Conservation (phyloP, 2,113 vertebrate species). For the Leucoraja erinaceus region DNA sequence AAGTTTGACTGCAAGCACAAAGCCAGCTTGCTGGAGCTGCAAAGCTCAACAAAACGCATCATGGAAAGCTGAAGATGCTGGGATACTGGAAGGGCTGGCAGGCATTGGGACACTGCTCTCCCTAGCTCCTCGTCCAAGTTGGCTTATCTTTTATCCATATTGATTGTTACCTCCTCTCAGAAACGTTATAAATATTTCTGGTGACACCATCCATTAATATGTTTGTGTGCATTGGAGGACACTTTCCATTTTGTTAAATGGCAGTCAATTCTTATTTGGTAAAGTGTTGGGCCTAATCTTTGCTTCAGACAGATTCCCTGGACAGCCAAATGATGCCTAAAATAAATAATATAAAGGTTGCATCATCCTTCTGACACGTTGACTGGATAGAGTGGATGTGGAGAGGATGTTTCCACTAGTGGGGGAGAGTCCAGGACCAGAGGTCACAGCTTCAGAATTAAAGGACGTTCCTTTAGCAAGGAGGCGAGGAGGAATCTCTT, state of each 20-base stretch:
- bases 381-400: too few relatives aligned
- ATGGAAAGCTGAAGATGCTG: too few relatives aligned
- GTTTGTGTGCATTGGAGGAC: neutral
- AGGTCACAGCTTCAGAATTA: too few relatives aligned
- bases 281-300: neutral
- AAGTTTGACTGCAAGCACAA: neutral
- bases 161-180: neutral
- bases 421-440: too few relatives aligned
- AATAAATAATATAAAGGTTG: neutral
- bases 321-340: neutral
- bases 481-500: too few relatives aligned
- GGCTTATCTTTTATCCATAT: too few relatives aligned
- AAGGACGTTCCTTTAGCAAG: too few relatives aligned
- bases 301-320: neutral
- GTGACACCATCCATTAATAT: neutral
- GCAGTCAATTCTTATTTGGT: neutral
- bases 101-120: too few relatives aligned
- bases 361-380: neutral
- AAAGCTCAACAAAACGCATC: too few relatives aligned
- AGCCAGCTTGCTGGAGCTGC: neutral
- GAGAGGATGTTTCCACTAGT: too few relatives aligned
- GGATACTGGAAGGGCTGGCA: too few relatives aligned
- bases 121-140: neutral
- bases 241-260: neutral
- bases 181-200: neutral